These are phyloP conservation scores for Cancer borealis DNA, from an alignment of 2,888 invertebrate species.

Conservation along the genomic window DNA sequence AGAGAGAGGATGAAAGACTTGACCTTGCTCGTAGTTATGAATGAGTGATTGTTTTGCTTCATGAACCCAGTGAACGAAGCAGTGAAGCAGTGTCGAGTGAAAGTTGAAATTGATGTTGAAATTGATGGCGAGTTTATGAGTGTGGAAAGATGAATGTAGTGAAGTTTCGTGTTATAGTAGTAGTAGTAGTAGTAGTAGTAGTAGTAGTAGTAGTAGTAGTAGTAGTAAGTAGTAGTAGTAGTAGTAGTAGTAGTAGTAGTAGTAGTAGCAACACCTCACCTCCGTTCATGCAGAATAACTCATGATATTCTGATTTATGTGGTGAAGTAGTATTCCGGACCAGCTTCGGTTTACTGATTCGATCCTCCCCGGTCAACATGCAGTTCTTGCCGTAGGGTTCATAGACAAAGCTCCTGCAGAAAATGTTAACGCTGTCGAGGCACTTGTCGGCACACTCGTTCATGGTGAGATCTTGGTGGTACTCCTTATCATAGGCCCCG, in stretches of 20 bases:
- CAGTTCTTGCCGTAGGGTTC: slow-evolving; percentile 92
- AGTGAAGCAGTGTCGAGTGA: background rate
- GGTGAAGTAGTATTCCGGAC: slow-evolving; percentile 82
- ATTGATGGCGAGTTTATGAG: background rate
- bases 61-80: background rate
- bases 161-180: background rate
- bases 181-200: background rate
- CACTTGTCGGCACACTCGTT: slow-evolving; percentile 94
- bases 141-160: background rate
- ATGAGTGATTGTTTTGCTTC: background rate
- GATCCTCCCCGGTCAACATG: slow-evolving; percentile 94
- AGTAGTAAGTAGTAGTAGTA: slow-evolving; percentile 47
- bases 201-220: slow-evolving; percentile 49
- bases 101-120: background rate
- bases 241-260: slow-evolving; percentile 40
- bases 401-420: slow-evolving; percentile 93
- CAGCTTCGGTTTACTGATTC: slow-evolving; percentile 92
- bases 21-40: background rate
- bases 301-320: slow-evolving; percentile 86
- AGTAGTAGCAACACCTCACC: slow-evolving; percentile 83
- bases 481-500: slow-evolving; percentile 93
- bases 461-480: slow-evolving; percentile 90
- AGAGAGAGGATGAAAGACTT: background rate
- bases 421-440: slow-evolving; percentile 91
- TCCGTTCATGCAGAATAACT: slow-evolving; percentile 92